Evolutionary conservation across 2,888 invertebrate genomes (phyloP).

Genomic region (Andrena haemorrhoa): DNA sequence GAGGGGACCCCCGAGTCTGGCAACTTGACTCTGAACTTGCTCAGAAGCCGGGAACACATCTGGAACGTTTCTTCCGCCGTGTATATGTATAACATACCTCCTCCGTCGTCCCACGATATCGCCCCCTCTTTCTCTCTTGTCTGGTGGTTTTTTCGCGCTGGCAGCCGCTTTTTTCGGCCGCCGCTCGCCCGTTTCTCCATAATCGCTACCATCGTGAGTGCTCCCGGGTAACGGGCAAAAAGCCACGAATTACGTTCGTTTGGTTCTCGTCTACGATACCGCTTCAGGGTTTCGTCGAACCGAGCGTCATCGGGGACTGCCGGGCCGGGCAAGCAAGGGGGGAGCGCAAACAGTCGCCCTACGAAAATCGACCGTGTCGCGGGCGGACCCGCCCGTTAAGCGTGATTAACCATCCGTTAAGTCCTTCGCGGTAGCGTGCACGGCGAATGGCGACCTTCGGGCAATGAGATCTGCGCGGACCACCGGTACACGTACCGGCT

Average conservation of each 20-base stretch:
- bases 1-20: slow-evolving; percentile 60
- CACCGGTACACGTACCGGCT: background rate
- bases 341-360: background rate
- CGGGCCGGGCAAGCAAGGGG: background rate
- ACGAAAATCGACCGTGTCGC: background rate
- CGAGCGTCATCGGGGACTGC: background rate
- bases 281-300: background rate
- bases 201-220: slow-evolving; percentile 59
- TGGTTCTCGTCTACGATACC: slow-evolving; percentile 5
- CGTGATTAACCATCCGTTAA: background rate
- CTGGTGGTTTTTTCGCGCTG: slow-evolving; percentile 24
- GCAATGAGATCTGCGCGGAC: background rate
- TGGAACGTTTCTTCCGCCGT: slow-evolving; percentile 74
- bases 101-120: slow-evolving; percentile 50
- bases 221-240: slow-evolving; percentile 53
- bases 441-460: background rate
- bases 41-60: slow-evolving; percentile 74
- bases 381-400: background rate
- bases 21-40: slow-evolving; percentile 75
- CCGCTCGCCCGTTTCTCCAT: slow-evolving; percentile 58
- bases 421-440: background rate
- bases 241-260: slow-evolving; percentile 44
- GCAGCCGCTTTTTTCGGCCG: slow-evolving; percentile 53
- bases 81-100: slow-evolving; percentile 28
- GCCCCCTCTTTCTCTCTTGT: slow-evolving; percentile 21